Evolutionary conservation across 1,140 invertebrate species (phyloP).

Genomic region (Idris sp.): DNA sequence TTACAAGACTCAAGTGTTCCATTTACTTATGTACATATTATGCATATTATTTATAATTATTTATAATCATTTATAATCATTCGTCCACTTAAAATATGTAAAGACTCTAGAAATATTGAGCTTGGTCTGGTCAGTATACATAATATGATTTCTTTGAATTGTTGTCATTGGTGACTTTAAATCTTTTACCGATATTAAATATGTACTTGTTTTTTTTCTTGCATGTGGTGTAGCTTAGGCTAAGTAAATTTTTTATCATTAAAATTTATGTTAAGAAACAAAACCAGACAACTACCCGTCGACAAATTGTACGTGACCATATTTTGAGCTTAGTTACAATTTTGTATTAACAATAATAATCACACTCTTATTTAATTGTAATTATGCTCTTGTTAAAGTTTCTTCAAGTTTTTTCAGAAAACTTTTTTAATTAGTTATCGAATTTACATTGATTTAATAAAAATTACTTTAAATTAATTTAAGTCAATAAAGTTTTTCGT

Average conservation of each 20-base stretch:
- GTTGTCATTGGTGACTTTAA: conserved; percentile 42
- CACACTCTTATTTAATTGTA: conserved; percentile 27
- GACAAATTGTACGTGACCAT: conserved; percentile 37
- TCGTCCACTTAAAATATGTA: conserved; percentile 74
- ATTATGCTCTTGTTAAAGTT: too few relatives aligned
- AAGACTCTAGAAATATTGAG: conserved; percentile 79
- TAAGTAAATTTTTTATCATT: conserved; percentile 24
- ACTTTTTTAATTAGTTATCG: too few relatives aligned
- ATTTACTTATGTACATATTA: conserved; percentile 59
- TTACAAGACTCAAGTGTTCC: conserved; percentile 36
- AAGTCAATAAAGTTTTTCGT: too few relatives aligned
- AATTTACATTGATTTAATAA: too few relatives aligned
- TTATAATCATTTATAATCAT: conserved; percentile 64
- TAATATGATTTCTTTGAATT: conserved; percentile 69
- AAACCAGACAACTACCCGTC: conserved; percentile 30
- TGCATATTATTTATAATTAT: conserved; percentile 49
- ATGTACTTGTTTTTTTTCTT: conserved; percentile 10
- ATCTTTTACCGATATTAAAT: conserved; percentile 42
- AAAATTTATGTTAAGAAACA: conserved; percentile 2
- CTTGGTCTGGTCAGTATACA: conserved; percentile 78
- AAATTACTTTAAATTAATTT: too few relatives aligned
- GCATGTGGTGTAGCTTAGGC: conserved; percentile 62
- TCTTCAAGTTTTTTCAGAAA: too few relatives aligned
- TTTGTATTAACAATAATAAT: conserved; percentile 5
- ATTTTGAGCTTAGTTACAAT: conserved; percentile 40